Evolutionary conservation across 2,113 vertebrate genomes (phyloP).

Genomic region (Zapornia atra): DNA sequence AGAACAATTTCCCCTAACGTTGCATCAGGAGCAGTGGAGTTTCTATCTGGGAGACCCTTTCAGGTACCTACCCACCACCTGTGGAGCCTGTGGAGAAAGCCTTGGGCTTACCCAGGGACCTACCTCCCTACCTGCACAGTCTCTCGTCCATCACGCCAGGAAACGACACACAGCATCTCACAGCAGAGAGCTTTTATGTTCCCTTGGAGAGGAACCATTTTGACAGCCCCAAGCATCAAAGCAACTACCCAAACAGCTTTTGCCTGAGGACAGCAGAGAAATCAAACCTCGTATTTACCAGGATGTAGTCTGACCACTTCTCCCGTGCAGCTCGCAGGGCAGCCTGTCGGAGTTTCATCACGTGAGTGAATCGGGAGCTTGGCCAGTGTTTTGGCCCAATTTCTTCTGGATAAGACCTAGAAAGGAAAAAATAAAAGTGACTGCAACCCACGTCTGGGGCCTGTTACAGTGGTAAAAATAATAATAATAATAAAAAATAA

Average conservation of each 20-base stretch:
- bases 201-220: not conserved
- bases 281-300: slow-evolving; percentile 77
- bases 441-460: not conserved
- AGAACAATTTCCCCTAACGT: not conserved
- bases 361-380: slow-evolving; percentile 88
- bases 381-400: slow-evolving; percentile 96
- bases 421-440: not conserved
- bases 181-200: not conserved
- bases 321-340: slow-evolving; percentile 89
- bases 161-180: not conserved
- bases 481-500: not conserved
- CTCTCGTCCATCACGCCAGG: not conserved
- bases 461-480: not conserved
- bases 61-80: not conserved
- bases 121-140: not conserved
- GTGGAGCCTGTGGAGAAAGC: not conserved
- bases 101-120: not conserved
- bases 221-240: not conserved
- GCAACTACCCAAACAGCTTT: not conserved
- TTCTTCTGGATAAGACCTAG: slow-evolving; percentile 92
- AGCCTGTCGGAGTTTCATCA: slow-evolving; percentile 95
- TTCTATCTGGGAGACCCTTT: not conserved
- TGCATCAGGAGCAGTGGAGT: not conserved
- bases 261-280: not conserved
- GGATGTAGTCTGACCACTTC: slow-evolving; percentile 94